Percentiles rank a stretch among this genome's conserved stretches.
phyloP scores from a whole-genome alignment of 1,140 invertebrate species.

The Oppia nitens region DNA sequence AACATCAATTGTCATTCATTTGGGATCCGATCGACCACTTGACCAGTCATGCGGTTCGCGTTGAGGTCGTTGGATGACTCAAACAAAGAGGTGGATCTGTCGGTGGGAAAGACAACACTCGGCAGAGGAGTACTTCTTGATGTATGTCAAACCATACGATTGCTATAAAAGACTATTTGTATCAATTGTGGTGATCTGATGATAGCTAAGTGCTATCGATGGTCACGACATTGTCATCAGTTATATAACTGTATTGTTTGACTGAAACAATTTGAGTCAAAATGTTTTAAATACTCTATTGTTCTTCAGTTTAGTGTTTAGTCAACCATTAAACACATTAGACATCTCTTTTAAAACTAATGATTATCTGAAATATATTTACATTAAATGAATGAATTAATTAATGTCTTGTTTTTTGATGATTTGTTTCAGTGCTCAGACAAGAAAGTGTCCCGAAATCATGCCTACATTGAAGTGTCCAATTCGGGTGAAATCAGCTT shows the following conservation, averaged over 20 bases:
- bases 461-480: conserved; percentile 22
- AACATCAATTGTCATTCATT: no score
- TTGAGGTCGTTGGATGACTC: conserved; percentile 20
- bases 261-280: no score
- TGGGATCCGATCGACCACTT: background rate
- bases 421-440: conserved; percentile 20
- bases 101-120: conserved; percentile 20
- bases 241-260: background rate
- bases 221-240: background rate
- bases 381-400: background rate
- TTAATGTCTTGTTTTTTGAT: conserved; percentile 7
- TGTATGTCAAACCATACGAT: conserved; percentile 19
- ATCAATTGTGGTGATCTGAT: background rate
- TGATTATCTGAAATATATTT: background rate
- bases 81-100: conserved; percentile 20
- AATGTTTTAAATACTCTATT: background rate
- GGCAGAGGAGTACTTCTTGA: conserved; percentile 22
- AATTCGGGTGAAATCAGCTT: conserved; percentile 21
- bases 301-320: background rate
- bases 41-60: conserved; percentile 17
- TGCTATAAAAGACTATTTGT: background rate
- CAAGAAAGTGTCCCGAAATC: conserved; percentile 24
- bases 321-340: background rate
- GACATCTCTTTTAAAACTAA: background rate
- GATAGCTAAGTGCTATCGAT: background rate